Base-by-base conservation (phyloP, 2,797 vertebrate species). In the Hylomyscus alleni region DNA sequence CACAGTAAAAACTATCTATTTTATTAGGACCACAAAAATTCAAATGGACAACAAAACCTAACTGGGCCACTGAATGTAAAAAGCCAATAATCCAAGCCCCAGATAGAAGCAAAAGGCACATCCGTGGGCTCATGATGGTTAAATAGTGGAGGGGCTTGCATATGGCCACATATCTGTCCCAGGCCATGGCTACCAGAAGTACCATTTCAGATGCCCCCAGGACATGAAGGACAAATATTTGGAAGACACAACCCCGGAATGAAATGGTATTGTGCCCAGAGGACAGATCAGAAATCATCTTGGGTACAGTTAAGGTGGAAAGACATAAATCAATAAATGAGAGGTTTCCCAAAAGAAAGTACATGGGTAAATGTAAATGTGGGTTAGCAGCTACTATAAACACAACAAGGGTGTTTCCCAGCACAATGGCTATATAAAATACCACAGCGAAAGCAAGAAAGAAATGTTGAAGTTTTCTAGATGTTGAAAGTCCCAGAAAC, bases 111-210 rank as follows among this genome's bases (percentile, higher is more conserved):
- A 91, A 90, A 44, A 73, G 72, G 12, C 97, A 96, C 10, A 40
- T 76, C 20, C 26, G 29, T 54, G 69, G 84, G 19, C 37, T 94
- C 94, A 96, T 96, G 34, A 88, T 89, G 60, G 4, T 93, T 26
- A 78, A 44, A 44, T 97, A 96, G 34, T 96, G 93, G 12, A 97
- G 65, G 37, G 97, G 97, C 3, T 82, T 75, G 86, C 96, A 97
- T 60, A 97, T 84, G 47, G 97, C 96, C n/a, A 95, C 67, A 10
- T 97, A 97, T 62, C 96, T 69, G 56, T 97, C 97, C 80, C 96
- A 89, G 52, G 97, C 95, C 97, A 95, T 97, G 44, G 81, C 77
- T 1, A 91, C 54, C 1, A 97, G 93, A 12, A 94, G 34, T 12
- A 90, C 72, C 93, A 94, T 94, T 81, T 94, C 93, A 69, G 88